phyloP scores from a whole-genome alignment of 2,797 vertebrate genomes.

The Hydrophis major region DNA sequence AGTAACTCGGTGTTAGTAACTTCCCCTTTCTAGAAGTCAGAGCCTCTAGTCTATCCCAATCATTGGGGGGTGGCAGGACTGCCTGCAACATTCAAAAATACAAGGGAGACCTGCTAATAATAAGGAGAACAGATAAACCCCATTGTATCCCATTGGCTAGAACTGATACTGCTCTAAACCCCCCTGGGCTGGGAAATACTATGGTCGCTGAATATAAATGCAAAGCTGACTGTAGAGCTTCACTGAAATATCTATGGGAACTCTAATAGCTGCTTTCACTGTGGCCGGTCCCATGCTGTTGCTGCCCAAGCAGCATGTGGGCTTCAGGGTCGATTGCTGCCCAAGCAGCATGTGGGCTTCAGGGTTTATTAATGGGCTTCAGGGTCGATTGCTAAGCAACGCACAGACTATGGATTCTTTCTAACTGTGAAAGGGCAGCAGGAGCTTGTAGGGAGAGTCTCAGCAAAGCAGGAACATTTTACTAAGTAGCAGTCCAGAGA shows the following conservation, averaged over 20 bases:
- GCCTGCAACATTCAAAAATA: not conserved
- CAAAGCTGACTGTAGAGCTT: not conserved
- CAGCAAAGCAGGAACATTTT: not conserved
- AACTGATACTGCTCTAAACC: not conserved
- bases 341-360: not conserved
- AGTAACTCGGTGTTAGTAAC: not conserved
- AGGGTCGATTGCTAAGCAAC: slow-evolving; percentile 27
- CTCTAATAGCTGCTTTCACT: not conserved
- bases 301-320: not conserved
- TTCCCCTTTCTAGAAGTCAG: not conserved
- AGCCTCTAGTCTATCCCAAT: not conserved
- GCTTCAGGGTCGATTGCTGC: slow-evolving; percentile 13
- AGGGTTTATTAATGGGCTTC: no score
- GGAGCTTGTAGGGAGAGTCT: not conserved
- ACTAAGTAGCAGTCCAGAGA: not conserved
- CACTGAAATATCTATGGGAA: slow-evolving; percentile 24
- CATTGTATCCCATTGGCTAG: not conserved
- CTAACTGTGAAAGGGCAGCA: slow-evolving; percentile 23
- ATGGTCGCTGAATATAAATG: slow-evolving; percentile 1
- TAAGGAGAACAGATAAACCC: not conserved
- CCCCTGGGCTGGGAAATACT: not conserved
- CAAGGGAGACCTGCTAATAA: not conserved
- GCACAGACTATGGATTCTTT: not conserved
- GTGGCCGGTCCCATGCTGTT: slow-evolving; percentile 2
- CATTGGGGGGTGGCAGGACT: no score